A percentile compares a stretch with the other conserved stretches of the same genome.
phyloP scores from a whole-genome alignment of 2,888 invertebrate genomes.

The Rhogogaster chlorosoma region DNA sequence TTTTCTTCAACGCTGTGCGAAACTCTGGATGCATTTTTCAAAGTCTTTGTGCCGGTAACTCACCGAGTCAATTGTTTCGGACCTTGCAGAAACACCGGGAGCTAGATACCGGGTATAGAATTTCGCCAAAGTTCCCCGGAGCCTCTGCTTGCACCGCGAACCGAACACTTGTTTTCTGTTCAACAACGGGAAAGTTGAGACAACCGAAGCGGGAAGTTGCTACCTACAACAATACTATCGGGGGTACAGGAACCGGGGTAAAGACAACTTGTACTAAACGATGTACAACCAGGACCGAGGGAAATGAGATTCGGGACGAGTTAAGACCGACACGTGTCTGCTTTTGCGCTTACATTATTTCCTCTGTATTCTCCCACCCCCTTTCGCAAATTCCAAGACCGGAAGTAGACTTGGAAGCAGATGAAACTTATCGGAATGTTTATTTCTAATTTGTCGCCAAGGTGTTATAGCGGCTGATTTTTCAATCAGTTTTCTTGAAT shows the following conservation, averaged over 20 bases:
- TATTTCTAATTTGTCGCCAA: background rate
- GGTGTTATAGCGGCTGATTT: background rate
- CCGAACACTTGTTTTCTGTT: conserved; percentile 41
- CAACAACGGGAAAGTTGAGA: conserved; percentile 48
- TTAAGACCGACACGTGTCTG: conserved; percentile 50
- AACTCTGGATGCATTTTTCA: background rate
- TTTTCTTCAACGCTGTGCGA: background rate
- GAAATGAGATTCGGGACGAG: conserved; percentile 44
- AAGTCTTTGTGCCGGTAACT: background rate
- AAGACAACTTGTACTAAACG: conserved; percentile 20
- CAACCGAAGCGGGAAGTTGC: conserved; percentile 24
- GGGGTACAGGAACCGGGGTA: background rate
- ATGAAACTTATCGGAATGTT: background rate
- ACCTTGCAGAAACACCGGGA: background rate
- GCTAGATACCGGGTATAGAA: background rate
- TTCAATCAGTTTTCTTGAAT: background rate
- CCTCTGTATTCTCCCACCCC: background rate
- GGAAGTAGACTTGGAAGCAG: too few relatives aligned
- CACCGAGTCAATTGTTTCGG: conserved; percentile 33
- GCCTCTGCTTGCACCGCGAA: background rate
- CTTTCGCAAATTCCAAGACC: background rate
- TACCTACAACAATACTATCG: conserved; percentile 45
- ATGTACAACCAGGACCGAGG: conserved; percentile 29
- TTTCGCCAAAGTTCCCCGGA: conserved; percentile 24
- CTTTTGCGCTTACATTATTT: background rate